Base-by-base conservation (phyloP, 2,113 vertebrate genomes). In the Halcyon malimbica region DNA sequence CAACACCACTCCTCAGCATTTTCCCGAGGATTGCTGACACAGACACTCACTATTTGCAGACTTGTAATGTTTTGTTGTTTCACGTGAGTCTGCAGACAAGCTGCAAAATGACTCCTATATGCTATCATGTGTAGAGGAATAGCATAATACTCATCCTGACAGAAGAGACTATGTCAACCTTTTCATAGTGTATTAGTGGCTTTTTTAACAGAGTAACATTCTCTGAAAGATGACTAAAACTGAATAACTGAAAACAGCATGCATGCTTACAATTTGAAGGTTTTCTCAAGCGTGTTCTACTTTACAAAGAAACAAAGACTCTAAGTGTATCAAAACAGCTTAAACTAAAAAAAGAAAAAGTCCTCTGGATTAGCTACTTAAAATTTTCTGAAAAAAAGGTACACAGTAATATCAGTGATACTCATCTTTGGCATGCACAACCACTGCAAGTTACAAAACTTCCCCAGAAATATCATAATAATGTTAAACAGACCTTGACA, bases 401-500 rank as follows among this genome's bases (percentile, higher is more conserved):
- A 13, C 15, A 26, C 33, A 77, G 18, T 78, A 51, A 29, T 12
- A 57, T 73, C 68, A 75, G 1, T 60, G 48, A 65, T 16, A 86
- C 12, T 39, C 46, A 68, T 6, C 16, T 62, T 19, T 42, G 59
- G 10, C 78, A 93, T 46, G 57, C 65, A 85, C 25, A 91, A 50
- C 57, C 62, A 92, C 28, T 44, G 44, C 37, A 68, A 96, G 35
- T 56, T 42, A 80, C 3, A 4, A 9, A 77, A 74, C 14, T 64
- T 35, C 16, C 16, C 50, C 37, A 46, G 20, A 64, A 73, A 79
- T 2, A 59, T 15, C 19, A 81, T 85, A 68, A 39, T 25, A 11
- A 81, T n/a, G 12, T 89, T 69, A 42, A 78, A 95, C 97, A 60
- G 13, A 99, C 99, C 99, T 99, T 99, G 99, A 98, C 99, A 99